These are phyloP conservation scores for Seira musarum DNA, from an alignment of 2,888 invertebrate species.

Conservation along the genomic window DNA sequence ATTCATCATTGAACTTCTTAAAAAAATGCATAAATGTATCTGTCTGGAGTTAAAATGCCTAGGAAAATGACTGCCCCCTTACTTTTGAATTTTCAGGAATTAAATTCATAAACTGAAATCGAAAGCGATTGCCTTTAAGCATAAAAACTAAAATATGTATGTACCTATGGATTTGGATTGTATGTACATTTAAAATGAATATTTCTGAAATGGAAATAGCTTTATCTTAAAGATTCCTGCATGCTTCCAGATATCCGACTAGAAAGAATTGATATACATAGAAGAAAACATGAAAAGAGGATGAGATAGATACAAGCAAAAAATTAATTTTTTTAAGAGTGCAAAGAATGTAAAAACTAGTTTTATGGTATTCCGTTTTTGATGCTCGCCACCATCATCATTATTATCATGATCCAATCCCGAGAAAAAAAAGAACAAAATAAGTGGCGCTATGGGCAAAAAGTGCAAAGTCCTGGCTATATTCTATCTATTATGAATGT, in stretches of 20 bases:
- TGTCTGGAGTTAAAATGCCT: too few species aligned
- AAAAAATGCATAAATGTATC: too few species aligned
- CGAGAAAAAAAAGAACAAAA: neutral
- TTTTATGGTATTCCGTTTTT: constrained; percentile 66
- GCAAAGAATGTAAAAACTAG: constrained; percentile 60
- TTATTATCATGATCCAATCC: constrained; percentile 52
- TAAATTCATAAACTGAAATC: too few species aligned
- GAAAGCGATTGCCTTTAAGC: too few species aligned
- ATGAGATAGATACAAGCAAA: constrained; percentile 3
- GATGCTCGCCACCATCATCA: constrained; percentile 15
- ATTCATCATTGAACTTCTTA: too few species aligned
- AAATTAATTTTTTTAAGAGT: neutral
- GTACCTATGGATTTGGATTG: neutral
- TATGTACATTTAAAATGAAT: neutral
- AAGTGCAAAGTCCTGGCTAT: constrained; percentile 63
- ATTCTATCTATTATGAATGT: too few species aligned
- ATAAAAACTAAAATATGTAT: too few species aligned
- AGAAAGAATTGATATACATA: constrained; percentile 11
- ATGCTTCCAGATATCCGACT: constrained; percentile 46
- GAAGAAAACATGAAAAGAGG: constrained; percentile 24
- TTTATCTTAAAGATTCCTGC: neutral
- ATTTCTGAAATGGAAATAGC: neutral
- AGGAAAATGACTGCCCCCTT: too few species aligned
- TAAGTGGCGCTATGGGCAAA: constrained; percentile 64
- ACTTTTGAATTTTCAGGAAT: too few species aligned